These are phyloP conservation scores for Mactromeris polynyma DNA, from an alignment of 2,888 invertebrate genomes.

Conservation along the genomic window DNA sequence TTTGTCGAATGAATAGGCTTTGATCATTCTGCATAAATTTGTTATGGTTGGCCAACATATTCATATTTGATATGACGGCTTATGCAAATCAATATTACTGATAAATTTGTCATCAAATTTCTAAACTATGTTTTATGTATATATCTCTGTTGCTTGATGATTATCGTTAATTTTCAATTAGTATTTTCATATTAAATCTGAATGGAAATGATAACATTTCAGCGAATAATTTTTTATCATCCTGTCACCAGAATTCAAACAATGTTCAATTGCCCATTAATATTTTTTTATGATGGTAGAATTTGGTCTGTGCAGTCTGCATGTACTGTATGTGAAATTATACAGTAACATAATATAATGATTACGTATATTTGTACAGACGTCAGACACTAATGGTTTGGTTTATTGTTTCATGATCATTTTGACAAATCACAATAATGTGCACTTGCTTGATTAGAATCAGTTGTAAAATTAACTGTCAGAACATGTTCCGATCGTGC, in stretches of 20 bases:
- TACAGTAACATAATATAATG: not conserved
- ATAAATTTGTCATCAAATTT: slow-evolving; percentile 2
- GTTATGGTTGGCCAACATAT: slow-evolving; percentile 19
- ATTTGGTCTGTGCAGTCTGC: not conserved
- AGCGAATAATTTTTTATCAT: not conserved
- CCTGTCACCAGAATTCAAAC: not conserved
- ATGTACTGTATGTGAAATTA: not conserved
- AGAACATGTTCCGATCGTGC: slow-evolving; percentile 31
- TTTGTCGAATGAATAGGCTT: slow-evolving; percentile 19
- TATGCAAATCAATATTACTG: slow-evolving; percentile 1
- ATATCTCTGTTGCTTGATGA: not conserved
- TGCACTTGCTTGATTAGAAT: slow-evolving; percentile 32
- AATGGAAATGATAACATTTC: not conserved
- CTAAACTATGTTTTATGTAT: not conserved
- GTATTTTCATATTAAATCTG: not conserved
- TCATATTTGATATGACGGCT: slow-evolving; percentile 28
- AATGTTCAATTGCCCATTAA: slow-evolving; percentile 3
- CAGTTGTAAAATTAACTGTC: not conserved
- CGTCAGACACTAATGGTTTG: not conserved
- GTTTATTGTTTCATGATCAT: not conserved
- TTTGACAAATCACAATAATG: slow-evolving; percentile 15
- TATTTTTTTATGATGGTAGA: not conserved
- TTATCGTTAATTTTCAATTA: slow-evolving; percentile 11
- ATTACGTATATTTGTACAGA: not conserved
- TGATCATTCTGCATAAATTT: slow-evolving; percentile 39